These are phyloP conservation scores for Pelosia muscerda DNA, from an alignment of 2,888 invertebrate species.

Conservation along the genomic window DNA sequence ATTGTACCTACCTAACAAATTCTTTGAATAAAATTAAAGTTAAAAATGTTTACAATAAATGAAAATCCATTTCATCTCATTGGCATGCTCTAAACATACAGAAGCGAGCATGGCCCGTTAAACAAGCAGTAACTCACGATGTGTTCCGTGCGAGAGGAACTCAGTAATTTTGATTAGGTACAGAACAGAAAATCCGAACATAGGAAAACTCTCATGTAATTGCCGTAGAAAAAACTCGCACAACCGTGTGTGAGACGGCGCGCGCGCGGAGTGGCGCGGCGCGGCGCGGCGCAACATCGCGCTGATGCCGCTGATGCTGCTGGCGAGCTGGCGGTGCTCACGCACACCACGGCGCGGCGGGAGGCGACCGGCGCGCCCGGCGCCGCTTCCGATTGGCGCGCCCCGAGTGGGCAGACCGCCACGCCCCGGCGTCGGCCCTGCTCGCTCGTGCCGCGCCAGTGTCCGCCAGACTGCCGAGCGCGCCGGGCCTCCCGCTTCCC, in stretches of 20 bases:
- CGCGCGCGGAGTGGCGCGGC: conserved; percentile 61
- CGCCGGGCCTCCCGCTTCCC: conserved; percentile 87
- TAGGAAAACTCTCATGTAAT: conserved; percentile 75
- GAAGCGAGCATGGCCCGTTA: conserved; percentile 52
- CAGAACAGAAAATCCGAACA: conserved; percentile 71
- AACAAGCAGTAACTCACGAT: conserved; percentile 42
- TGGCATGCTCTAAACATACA: conserved; percentile 46
- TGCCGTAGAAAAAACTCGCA: conserved; percentile 70
- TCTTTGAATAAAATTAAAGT: conserved; percentile 34
- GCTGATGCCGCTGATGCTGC: conserved; percentile 13
- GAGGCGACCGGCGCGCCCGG: conserved; percentile 28
- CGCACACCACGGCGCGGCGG: conserved; percentile 37
- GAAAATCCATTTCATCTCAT: conserved; percentile 55
- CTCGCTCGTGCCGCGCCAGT: conserved; percentile 78
- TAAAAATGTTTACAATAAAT: conserved; percentile 44
- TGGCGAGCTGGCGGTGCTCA: conserved; percentile 19
- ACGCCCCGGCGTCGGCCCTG: conserved; percentile 76
- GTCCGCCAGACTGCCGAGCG: conserved; percentile 86
- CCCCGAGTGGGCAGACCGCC: conserved; percentile 59
- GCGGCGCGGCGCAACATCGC: conserved; percentile 32
- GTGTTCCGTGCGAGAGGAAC: conserved; percentile 71
- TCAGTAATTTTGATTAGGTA: conserved; percentile 74
- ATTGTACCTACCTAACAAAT: conserved; percentile 21
- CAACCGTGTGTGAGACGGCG: conserved; percentile 68
- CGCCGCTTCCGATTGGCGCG: conserved; percentile 55